Conservation (phyloP, 2,888 invertebrate species). For the Megamerina dolium region DNA sequence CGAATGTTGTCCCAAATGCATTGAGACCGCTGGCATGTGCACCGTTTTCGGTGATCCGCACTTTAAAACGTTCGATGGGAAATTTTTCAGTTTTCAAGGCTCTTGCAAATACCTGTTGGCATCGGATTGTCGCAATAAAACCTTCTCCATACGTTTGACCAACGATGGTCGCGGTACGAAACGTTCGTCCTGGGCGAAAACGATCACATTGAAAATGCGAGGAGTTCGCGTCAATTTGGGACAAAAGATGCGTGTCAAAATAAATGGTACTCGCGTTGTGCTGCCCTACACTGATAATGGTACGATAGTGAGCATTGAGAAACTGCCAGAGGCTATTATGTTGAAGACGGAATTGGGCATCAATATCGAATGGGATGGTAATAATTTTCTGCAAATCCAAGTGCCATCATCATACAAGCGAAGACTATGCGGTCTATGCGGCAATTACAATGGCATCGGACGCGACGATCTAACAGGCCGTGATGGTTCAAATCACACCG, state of each 20-base stretch:
- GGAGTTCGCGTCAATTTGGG: conserved; percentile 76
- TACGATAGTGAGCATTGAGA: conserved; percentile 57
- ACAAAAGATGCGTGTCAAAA: conserved; percentile 77
- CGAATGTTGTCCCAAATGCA: conserved; percentile 87
- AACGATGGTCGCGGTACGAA: conserved; percentile 75
- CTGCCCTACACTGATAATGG: conserved; percentile 59
- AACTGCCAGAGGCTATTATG: conserved; percentile 60
- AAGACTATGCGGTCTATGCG: conserved; percentile 85
- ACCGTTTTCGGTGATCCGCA: conserved; percentile 94
- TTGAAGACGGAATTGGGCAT: conserved; percentile 69
- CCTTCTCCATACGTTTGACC: conserved; percentile 82
- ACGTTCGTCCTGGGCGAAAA: conserved; percentile 86
- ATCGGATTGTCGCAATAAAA: conserved; percentile 71
- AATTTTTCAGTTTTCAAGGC: conserved; percentile 89
- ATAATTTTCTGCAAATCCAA: conserved; percentile 85
- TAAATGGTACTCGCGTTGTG: conserved; percentile 69
- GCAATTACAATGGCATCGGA: conserved; percentile 84
- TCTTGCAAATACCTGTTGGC: conserved; percentile 86
- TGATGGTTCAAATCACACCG: conserved; percentile 61
- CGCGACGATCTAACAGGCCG: conserved; percentile 77
- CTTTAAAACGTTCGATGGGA: conserved; percentile 91
- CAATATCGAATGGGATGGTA: conserved; percentile 87
- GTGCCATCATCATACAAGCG: conserved; percentile 65
- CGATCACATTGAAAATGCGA: conserved; percentile 73
- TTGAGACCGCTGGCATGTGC: conserved; percentile 87